These are phyloP conservation scores for Paralichthys olivaceus DNA, from an alignment of 2,113 vertebrate species.

Conservation along the genomic window DNA sequence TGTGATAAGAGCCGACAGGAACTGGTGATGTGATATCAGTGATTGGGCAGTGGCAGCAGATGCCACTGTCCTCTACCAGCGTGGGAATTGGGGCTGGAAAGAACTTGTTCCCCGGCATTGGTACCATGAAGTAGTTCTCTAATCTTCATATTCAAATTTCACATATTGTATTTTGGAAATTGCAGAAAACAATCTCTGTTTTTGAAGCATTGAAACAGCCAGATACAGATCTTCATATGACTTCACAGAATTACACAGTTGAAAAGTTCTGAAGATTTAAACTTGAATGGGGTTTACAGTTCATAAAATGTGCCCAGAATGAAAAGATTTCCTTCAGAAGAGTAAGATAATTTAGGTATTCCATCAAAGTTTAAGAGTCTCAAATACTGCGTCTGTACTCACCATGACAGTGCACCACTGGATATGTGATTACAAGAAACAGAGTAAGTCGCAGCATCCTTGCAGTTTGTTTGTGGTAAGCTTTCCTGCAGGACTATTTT, in stretches of 20 bases:
- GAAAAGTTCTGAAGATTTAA: not conserved
- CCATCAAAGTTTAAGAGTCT: not conserved
- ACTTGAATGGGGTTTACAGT: not conserved
- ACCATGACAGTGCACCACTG: not conserved
- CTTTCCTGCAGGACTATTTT: not conserved
- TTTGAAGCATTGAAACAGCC: not conserved
- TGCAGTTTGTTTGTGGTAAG: not conserved
- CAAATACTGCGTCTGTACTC: too few species aligned
- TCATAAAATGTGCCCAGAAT: not conserved
- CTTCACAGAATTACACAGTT: not conserved
- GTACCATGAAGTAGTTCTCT: constrained; percentile 1
- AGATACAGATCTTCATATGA: not conserved
- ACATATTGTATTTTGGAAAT: not conserved
- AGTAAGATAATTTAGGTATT: not conserved
- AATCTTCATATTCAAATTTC: constrained; percentile 10
- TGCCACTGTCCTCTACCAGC: constrained; percentile 27
- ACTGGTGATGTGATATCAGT: constrained; percentile 63
- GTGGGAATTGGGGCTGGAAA: constrained; percentile 8
- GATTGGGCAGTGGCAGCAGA: constrained; percentile 48
- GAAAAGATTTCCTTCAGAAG: constrained; percentile 9
- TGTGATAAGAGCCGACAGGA: constrained; percentile 69
- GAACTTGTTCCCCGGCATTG: constrained; percentile 1
- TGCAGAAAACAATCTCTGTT: not conserved
- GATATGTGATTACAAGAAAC: not conserved
- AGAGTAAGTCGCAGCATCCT: not conserved